Percentiles rank a stretch among this genome's conserved stretches.
Conservation (phyloP, 1,140 invertebrate species). For the Pogonognathellus flavescens region DNA sequence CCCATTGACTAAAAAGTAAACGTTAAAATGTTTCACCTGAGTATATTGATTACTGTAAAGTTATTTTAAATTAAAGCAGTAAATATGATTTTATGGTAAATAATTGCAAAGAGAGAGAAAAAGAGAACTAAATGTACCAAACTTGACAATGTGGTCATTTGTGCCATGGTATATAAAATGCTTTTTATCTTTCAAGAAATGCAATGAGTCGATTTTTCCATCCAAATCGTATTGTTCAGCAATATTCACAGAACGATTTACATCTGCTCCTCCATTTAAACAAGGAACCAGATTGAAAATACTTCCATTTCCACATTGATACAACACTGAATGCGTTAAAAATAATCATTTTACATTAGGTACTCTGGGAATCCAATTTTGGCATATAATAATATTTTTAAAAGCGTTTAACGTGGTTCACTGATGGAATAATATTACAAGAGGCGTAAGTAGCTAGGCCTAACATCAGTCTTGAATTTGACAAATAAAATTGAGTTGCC, state of each 20-base stretch:
- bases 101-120: not conserved
- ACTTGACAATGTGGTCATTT: conserved; percentile 47
- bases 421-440: conserved; percentile 27
- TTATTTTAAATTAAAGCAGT: no score
- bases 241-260: conserved; percentile 8
- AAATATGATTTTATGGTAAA: no score
- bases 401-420: not conserved
- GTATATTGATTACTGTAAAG: no score
- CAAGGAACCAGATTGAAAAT: conserved; percentile 50
- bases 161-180: conserved; percentile 58
- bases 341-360: not conserved
- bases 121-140: conserved; percentile 56
- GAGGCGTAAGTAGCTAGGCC: conserved; percentile 52
- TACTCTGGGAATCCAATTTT: not conserved
- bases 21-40: no score
- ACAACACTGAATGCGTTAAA: conserved; percentile 41
- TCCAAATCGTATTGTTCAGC: conserved; percentile 14
- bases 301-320: conserved; percentile 56
- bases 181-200: conserved; percentile 29
- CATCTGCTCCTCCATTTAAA: conserved; percentile 1
- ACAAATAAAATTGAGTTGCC: conserved; percentile 55
- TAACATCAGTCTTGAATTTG: conserved; percentile 45
- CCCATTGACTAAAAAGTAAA: conserved; percentile 53
- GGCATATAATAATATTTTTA: no score
- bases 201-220: conserved; percentile 46